Evolutionary conservation across 2,888 invertebrate genomes (phyloP), one percentile per base, ranked within the genome.

Genomic region (Papilio gigon): DNA sequence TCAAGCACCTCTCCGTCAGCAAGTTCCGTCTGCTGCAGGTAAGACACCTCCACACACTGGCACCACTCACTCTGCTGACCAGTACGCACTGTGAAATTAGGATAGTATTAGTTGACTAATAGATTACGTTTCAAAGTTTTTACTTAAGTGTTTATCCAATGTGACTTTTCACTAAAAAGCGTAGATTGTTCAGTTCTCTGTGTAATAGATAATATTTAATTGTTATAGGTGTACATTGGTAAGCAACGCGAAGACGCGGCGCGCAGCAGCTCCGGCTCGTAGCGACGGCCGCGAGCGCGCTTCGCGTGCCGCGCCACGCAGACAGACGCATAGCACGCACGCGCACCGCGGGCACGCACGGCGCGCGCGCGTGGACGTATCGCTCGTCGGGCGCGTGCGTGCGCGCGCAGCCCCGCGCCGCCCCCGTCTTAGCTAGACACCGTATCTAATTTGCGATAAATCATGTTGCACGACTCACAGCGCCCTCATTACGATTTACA

Each of bases 1-100:
- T 98, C 70, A 93, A 94, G 50, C 94, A 94, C 56, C 93, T 99
- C 66, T 96, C 96, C 77, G 96, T 97, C 77, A 98, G 98, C 92
- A 99, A 99, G 93, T 94, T 96, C 80, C 96, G 98, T 74, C 93
- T 98, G 68, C 89, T 98, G 72, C 95, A 97, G 85, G 92, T 92
- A 63, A 70, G 70, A 60, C 4, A 25, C 0, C 33, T 9, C 33
- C 33, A 35, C n/a, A n/a, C n/a, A n/a, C n/a, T n/a, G n/a, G n/a
- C n/a, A n/a, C n/a, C n/a, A n/a, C n/a, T n/a, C n/a, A n/a, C n/a
- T n/a, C n/a, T n/a, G n/a, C n/a, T n/a, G n/a, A n/a, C n/a, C n/a
- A n/a, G n/a, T n/a, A n/a, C n/a, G n/a, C n/a, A n/a, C n/a, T n/a
- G n/a, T n/a, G n/a, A n/a, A n/a, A n/a, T n/a, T n/a, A n/a, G n/a